Conservation (phyloP, 2,888 invertebrate genomes). For the Parnassius glacialis region DNA sequence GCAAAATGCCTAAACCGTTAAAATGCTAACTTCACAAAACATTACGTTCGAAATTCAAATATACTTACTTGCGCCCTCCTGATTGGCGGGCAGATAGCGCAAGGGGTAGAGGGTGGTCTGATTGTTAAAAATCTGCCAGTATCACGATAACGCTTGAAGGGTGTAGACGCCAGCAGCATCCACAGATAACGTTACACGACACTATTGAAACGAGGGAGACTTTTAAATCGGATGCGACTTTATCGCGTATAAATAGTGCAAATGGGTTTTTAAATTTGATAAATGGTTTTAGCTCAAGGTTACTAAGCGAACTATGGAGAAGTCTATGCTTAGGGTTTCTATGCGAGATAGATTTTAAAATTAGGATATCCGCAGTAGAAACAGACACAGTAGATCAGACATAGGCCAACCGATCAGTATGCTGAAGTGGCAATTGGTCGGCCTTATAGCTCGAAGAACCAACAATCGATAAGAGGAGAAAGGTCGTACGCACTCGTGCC, state of each 20-base stretch:
- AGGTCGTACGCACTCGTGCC: too few relatives aligned
- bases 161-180: conserved; percentile 63
- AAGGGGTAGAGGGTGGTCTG: conserved; percentile 48
- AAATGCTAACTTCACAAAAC: neutral
- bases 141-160: conserved; percentile 66
- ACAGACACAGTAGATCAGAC: too few relatives aligned
- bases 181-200: conserved; percentile 68
- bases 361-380: too few relatives aligned
- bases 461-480: too few relatives aligned
- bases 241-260: conserved; percentile 55
- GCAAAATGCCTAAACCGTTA: too few relatives aligned
- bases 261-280: conserved; percentile 50
- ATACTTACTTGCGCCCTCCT: conserved; percentile 47
- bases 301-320: too few relatives aligned
- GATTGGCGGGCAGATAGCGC: conserved; percentile 67
- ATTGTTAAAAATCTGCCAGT: conserved; percentile 74
- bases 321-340: too few relatives aligned
- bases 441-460: too few relatives aligned
- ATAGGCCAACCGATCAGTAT: too few relatives aligned
- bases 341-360: too few relatives aligned
- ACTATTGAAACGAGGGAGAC: conserved; percentile 45
- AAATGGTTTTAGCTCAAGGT: conserved; percentile 42
- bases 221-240: conserved; percentile 53
- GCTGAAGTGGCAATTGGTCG: too few relatives aligned
- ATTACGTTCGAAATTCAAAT: conserved; percentile 36